Evolutionary conservation across 2,113 vertebrate genomes (phyloP).

Genomic region (Macheiramphus alcinus): DNA sequence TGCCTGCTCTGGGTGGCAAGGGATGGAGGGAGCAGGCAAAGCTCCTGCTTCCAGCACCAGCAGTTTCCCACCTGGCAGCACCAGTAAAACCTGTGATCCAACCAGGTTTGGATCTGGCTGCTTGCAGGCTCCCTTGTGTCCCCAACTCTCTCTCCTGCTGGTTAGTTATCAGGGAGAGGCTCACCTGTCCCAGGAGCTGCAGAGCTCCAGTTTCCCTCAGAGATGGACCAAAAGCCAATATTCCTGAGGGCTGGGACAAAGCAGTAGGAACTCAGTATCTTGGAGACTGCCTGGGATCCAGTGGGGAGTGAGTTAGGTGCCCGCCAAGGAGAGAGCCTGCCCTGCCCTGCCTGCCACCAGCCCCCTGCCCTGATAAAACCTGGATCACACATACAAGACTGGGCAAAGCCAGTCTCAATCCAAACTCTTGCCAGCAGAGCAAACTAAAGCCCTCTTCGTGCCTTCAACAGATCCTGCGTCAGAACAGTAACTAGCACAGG

Average conservation of each 20-base stretch:
- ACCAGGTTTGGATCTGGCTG: not conserved
- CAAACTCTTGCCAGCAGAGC: not conserved
- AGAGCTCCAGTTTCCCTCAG: not conserved
- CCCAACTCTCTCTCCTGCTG: not conserved
- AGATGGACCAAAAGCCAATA: not conserved
- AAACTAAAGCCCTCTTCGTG: not conserved
- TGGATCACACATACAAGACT: no score
- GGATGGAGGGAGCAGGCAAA: not conserved
- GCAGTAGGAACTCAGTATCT: not conserved
- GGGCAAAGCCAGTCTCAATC: not conserved
- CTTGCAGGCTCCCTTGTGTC: not conserved
- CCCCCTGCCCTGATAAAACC: not conserved
- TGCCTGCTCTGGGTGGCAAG: rapidly evolving
- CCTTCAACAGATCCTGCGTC: not conserved
- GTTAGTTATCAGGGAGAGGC: not conserved
- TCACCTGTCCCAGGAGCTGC: not conserved
- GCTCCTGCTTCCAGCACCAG: not conserved
- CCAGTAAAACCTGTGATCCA: not conserved
- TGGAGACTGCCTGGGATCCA: not conserved
- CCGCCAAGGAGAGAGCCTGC: not conserved
- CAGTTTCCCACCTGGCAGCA: not conserved
- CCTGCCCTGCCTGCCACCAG: not conserved
- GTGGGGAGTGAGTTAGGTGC: not conserved
- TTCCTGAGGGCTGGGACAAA: not conserved
- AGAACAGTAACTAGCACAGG: not conserved